Evolutionary conservation across 2,113 vertebrate genomes (phyloP).

Genomic region (Cathartes aura): DNA sequence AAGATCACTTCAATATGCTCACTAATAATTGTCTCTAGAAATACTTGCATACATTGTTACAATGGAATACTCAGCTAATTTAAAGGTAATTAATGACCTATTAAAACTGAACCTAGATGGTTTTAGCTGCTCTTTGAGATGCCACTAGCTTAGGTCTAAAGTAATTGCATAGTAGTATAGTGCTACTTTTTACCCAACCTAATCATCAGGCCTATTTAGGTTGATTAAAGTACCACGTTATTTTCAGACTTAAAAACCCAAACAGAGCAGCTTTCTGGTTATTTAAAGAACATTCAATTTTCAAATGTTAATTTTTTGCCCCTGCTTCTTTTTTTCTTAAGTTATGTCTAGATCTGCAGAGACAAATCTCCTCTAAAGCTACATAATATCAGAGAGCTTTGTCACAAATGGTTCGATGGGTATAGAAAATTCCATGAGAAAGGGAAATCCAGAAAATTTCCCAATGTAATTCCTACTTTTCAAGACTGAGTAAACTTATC

Average conservation of each 20-base stretch:
- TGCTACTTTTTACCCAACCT: background rate
- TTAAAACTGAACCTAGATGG: background rate
- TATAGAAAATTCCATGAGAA: slow-evolving; percentile 2
- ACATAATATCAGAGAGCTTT: background rate
- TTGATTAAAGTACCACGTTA: background rate
- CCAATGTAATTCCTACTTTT: background rate
- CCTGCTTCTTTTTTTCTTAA: background rate
- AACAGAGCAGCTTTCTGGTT: background rate
- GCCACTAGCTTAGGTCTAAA: background rate
- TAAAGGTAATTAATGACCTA: background rate
- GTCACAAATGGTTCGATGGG: background rate
- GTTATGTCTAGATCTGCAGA: background rate
- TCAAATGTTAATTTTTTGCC: background rate
- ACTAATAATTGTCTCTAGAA: background rate
- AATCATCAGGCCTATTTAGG: background rate
- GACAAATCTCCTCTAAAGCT: background rate
- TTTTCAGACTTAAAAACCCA: background rate
- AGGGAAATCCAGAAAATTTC: background rate
- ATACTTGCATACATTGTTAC: background rate
- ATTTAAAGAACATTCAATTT: background rate
- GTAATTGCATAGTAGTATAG: background rate
- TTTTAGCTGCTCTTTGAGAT: background rate
- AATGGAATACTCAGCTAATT: background rate
- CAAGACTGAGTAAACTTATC: background rate
- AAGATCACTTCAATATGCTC: background rate